Conservation (phyloP, 2,797 vertebrate genomes). For the Poeciliopsis infans region DNA sequence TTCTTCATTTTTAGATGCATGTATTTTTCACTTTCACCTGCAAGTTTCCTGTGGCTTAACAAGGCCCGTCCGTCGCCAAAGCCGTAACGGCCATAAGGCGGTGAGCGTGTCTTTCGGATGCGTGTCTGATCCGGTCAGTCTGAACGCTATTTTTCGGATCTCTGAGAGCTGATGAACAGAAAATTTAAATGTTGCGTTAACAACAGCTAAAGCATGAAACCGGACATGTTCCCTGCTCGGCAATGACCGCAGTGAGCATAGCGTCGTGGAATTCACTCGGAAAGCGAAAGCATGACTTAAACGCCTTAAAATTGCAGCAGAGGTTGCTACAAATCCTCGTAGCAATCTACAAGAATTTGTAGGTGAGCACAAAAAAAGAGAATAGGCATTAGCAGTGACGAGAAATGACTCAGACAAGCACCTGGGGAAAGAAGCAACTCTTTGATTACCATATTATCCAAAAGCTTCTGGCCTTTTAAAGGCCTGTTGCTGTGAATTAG, state of each 20-base stretch:
- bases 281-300: background rate
- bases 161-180: background rate
- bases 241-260: background rate
- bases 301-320: background rate
- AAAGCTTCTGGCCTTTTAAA: background rate
- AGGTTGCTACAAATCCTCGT: background rate
- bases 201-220: too few relatives aligned
- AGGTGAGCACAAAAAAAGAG: too few relatives aligned
- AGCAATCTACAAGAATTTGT: too few relatives aligned
- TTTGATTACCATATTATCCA: background rate
- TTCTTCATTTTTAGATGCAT: too few relatives aligned
- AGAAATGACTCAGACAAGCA: slow-evolving; percentile 3
- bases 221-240: background rate
- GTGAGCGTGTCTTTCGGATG: background rate
- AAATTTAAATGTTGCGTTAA: too few relatives aligned
- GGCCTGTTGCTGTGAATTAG: background rate
- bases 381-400: background rate
- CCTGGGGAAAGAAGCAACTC: background rate
- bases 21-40: background rate
- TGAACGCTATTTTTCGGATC: background rate
- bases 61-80: background rate
- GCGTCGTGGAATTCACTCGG: background rate
- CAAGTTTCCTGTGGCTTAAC: background rate
- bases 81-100: background rate
- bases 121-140: background rate